Conservation (phyloP, 2,797 vertebrate genomes). For the Clarias pachynema region DNA sequence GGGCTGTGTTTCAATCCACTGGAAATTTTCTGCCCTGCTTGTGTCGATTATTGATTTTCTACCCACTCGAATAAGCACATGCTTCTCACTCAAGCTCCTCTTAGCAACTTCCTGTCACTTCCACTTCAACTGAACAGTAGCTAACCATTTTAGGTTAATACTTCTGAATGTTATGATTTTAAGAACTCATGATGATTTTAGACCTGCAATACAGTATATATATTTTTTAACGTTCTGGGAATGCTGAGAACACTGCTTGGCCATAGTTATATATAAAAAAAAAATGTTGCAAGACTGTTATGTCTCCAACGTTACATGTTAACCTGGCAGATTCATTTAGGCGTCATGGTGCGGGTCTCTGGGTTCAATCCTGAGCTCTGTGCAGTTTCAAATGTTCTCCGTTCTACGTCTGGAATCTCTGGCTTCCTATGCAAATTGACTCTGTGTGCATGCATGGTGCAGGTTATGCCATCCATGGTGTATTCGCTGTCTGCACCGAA, state of each 20-base stretch:
- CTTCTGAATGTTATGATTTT: not conserved
- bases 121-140: not conserved
- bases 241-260: not conserved
- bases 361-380: not conserved
- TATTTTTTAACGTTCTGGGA: no score
- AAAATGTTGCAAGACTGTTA: not conserved
- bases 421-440: not conserved
- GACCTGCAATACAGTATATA: no score
- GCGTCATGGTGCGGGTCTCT: not conserved
- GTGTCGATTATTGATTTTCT: constrained; percentile 2
- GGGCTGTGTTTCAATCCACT: not conserved
- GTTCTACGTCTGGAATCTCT: no score
- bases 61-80: not conserved
- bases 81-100: not conserved
- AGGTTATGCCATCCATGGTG: not conserved
- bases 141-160: not conserved
- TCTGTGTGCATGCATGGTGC: not conserved
- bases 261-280: no score
- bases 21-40: not conserved
- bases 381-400: no score
- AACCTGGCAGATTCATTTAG: not conserved
- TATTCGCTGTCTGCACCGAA: no score
- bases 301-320: not conserved
- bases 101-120: constrained; percentile 13
- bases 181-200: not conserved